Evolutionary conservation across 2,113 vertebrate genomes (phyloP).

Genomic region (Pyxicephalus adspersus): DNA sequence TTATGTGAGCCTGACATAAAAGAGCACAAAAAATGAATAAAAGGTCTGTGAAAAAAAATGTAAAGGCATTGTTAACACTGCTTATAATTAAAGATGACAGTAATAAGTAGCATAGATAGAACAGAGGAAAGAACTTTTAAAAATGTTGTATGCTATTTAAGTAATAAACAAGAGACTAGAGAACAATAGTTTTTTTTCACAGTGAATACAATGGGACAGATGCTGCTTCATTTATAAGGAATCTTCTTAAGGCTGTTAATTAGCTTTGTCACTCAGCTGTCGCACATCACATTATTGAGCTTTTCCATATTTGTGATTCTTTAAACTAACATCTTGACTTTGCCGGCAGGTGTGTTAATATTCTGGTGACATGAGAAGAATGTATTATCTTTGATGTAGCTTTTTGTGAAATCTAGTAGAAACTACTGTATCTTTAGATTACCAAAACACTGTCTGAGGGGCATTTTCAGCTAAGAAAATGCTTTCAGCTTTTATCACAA

Average conservation of each 20-base stretch:
- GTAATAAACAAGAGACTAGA: constrained; percentile 54
- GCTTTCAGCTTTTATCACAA: constrained; percentile 57
- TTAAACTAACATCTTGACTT: constrained; percentile 69
- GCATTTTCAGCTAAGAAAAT: constrained; percentile 64
- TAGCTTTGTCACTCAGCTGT: constrained; percentile 71
- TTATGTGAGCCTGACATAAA: too few relatives aligned
- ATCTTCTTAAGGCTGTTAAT: constrained; percentile 68
- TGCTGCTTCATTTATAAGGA: constrained; percentile 63
- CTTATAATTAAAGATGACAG: neutral
- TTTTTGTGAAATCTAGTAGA: constrained; percentile 63
- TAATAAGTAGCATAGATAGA: neutral
- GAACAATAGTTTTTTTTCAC: constrained; percentile 58
- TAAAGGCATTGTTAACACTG: too few relatives aligned
- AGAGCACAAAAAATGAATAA: too few relatives aligned
- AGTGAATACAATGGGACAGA: constrained; percentile 64
- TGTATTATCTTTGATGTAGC: constrained; percentile 69
- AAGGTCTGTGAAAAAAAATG: too few relatives aligned
- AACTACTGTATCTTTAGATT: constrained; percentile 64
- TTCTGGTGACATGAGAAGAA: constrained; percentile 69
- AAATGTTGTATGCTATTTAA: neutral
- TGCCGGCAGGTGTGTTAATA: constrained; percentile 69
- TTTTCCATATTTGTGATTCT: constrained; percentile 67
- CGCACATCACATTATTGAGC: constrained; percentile 68
- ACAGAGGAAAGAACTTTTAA: neutral
- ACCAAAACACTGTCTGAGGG: constrained; percentile 61